Conservation (phyloP, 2,888 invertebrate species). For the Trissolcus brochymenae region DNA sequence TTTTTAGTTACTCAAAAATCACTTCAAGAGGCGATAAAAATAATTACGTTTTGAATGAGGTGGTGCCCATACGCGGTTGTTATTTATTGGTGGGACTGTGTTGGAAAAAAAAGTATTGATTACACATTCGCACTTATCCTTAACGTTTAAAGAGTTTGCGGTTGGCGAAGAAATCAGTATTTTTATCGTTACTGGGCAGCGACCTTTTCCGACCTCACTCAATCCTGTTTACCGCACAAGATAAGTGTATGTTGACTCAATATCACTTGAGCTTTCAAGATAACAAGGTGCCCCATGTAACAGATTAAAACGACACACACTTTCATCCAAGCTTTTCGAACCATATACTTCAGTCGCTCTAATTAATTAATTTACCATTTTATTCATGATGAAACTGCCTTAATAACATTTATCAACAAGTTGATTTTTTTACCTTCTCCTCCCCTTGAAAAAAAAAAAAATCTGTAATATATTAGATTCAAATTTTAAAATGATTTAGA, state of each 20-base stretch:
- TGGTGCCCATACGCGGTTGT: neutral
- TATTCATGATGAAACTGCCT: neutral
- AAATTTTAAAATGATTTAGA: too few relatives aligned
- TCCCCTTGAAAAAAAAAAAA: too few relatives aligned
- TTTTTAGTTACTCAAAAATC: too few relatives aligned
- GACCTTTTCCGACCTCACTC: slow-evolving; percentile 47
- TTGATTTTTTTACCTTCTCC: too few relatives aligned
- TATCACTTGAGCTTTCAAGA: slow-evolving; percentile 58
- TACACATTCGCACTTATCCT: slow-evolving; percentile 25
- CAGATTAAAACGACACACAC: slow-evolving; percentile 44
- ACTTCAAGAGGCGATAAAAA: neutral
- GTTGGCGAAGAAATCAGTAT: slow-evolving; percentile 46
- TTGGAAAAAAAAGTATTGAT: slow-evolving; percentile 19
- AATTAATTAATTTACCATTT: slow-evolving; percentile 23
- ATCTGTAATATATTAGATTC: too few relatives aligned
- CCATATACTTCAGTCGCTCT: slow-evolving; percentile 45
- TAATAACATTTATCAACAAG: too few relatives aligned
- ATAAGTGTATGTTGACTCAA: slow-evolving; percentile 51
- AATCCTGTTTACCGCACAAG: slow-evolving; percentile 55
- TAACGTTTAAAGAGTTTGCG: slow-evolving; percentile 39
- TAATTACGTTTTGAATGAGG: neutral
- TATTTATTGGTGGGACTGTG: neutral
- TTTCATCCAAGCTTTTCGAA: slow-evolving; percentile 42
- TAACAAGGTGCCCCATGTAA: slow-evolving; percentile 52
- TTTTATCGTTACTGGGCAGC: slow-evolving; percentile 44